Evolutionary conservation across 1,140 invertebrate genomes (phyloP).

Genomic region (Venustaconcha ellipsiformis): DNA sequence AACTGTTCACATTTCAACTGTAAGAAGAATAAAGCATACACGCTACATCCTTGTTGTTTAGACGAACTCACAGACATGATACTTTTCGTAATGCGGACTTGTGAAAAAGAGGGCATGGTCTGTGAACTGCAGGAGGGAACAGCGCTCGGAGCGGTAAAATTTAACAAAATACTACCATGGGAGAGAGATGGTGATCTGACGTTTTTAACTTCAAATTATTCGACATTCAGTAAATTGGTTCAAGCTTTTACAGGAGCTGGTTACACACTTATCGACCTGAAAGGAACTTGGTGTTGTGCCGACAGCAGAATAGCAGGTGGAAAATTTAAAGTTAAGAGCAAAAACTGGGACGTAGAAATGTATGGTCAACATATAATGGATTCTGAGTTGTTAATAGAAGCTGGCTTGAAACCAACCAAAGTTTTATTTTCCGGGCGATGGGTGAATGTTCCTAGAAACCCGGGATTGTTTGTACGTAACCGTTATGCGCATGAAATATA

Average conservation of each 20-base stretch:
- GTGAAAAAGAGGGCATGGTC: constrained; percentile 24
- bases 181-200: constrained; percentile 55
- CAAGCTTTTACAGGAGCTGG: constrained; percentile 30
- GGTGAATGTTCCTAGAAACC: constrained; percentile 53
- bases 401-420: constrained; percentile 43
- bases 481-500: constrained; percentile 53
- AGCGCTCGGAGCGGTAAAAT: constrained; percentile 56
- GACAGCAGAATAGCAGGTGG: constrained; percentile 36
- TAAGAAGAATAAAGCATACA: too few species aligned
- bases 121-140: constrained; percentile 57
- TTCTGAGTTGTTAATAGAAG: constrained; percentile 14
- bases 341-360: constrained; percentile 35
- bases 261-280: constrained; percentile 23
- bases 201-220: constrained; percentile 35
- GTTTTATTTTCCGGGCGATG: constrained; percentile 48
- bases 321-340: constrained; percentile 17
- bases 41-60: constrained; percentile 21
- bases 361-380: constrained; percentile 43
- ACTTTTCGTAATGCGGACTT: constrained; percentile 31
- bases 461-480: constrained; percentile 60
- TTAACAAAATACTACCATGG: constrained; percentile 57
- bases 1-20: too few species aligned
- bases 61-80: constrained; percentile 25
- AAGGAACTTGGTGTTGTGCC: constrained; percentile 32
- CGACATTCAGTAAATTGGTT: constrained; percentile 25